Percentiles rank a stretch among this genome's conserved stretches.
phyloP scores from a whole-genome alignment of 1,140 invertebrate species.

The Mesaphorura yosii region DNA sequence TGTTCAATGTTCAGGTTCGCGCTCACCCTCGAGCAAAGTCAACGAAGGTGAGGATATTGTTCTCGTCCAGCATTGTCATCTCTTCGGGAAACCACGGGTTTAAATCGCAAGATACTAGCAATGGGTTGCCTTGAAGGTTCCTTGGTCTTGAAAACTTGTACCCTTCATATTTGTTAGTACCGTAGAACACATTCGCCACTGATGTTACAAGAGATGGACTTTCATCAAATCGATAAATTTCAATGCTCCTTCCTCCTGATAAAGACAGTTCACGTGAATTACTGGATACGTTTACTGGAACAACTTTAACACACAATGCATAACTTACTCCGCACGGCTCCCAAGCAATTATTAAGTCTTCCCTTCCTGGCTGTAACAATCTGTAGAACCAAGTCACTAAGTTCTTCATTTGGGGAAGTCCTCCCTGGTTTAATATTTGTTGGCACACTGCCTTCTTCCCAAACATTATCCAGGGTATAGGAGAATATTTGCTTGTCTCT shows the following conservation, averaged over 20 bases:
- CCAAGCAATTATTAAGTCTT: background rate
- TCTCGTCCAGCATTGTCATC: constrained; percentile 22
- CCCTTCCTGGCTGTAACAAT: constrained; percentile 10
- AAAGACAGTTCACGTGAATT: too few relatives aligned
- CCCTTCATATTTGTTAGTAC: background rate
- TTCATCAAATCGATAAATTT: constrained; percentile 16
- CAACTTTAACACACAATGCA: too few relatives aligned
- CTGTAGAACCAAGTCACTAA: constrained; percentile 18
- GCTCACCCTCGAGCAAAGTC: constrained; percentile 16
- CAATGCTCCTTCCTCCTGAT: constrained; percentile 25
- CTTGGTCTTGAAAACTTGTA: background rate
- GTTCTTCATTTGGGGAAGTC: background rate
- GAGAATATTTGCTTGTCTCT: constrained; percentile 7
- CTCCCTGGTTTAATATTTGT: constrained; percentile 6
- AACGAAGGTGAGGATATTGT: constrained; percentile 5
- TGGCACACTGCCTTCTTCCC: constrained; percentile 17
- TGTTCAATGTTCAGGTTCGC: too few relatives aligned
- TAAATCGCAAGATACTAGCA: constrained; percentile 12
- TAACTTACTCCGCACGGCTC: constrained; percentile 17
- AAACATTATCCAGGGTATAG: constrained; percentile 13
- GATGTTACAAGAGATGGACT: constrained; percentile 9
- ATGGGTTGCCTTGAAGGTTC: constrained; percentile 1
- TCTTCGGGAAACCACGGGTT: constrained; percentile 13
- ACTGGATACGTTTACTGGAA: too few relatives aligned
- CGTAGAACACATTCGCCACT: constrained; percentile 14